These are phyloP conservation scores for Cygnus atratus DNA, from an alignment of 2,113 vertebrate genomes.

Conservation along the genomic window DNA sequence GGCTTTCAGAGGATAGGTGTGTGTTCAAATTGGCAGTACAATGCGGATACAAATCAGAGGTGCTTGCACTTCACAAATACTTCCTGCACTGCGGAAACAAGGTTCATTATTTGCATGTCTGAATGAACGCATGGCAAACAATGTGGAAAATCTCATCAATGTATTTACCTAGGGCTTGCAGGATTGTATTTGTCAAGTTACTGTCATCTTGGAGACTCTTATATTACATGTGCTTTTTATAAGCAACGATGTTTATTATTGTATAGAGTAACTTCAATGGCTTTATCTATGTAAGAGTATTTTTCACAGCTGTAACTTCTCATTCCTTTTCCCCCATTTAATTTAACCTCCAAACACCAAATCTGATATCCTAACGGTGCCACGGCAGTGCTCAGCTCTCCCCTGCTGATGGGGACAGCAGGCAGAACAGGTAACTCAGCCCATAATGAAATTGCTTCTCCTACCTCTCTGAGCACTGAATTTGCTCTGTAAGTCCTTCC, in stretches of 20 bases:
- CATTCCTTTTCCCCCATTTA: background rate
- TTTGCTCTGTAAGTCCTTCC: background rate
- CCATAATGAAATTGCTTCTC: background rate
- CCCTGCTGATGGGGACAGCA: background rate
- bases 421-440: background rate
- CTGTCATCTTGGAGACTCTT: background rate
- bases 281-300: background rate
- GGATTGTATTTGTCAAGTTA: background rate
- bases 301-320: background rate
- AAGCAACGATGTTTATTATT: background rate
- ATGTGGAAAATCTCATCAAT: background rate
- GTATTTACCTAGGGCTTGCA: background rate
- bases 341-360: background rate
- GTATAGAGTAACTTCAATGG: background rate
- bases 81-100: background rate
- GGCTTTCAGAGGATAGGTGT: background rate
- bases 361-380: background rate
- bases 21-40: background rate
- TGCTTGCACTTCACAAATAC: background rate
- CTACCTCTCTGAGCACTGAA: background rate
- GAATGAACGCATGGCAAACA: background rate
- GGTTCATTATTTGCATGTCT: constrained; percentile 39
- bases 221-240: background rate
- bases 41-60: background rate
- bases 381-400: background rate